A percentile compares a stretch with the other conserved stretches of the same genome.
Conservation (phyloP, 1,140 invertebrate species). For the Drosophila takahashii region DNA sequence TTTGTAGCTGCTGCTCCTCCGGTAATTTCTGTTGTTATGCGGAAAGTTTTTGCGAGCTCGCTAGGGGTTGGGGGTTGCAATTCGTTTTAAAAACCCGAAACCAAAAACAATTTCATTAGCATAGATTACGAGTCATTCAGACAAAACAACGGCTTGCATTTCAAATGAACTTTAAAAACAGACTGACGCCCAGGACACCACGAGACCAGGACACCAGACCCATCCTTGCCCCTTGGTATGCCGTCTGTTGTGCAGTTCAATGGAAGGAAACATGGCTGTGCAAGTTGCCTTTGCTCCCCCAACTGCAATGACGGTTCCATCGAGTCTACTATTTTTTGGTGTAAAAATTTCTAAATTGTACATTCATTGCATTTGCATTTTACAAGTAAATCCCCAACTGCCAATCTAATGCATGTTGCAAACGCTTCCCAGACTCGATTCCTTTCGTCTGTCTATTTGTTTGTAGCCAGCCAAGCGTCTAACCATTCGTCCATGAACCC, state of each 20-base stretch:
- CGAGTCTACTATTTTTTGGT: constrained; percentile 71
- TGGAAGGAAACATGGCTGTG: constrained; percentile 30
- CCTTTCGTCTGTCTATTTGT: constrained; percentile 62
- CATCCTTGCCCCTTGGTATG: not conserved
- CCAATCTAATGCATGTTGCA: constrained; percentile 82
- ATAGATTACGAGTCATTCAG: constrained; percentile 80
- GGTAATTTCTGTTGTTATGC: constrained; percentile 42
- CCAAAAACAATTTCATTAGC: constrained; percentile 80
- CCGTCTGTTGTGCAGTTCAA: constrained; percentile 40
- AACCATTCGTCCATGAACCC: constrained; percentile 72
- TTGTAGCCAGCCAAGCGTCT: constrained; percentile 78
- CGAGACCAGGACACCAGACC: constrained; percentile 8
- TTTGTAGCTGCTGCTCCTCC: constrained; percentile 17
- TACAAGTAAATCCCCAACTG: constrained; percentile 83
- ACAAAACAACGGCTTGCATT: constrained; percentile 74
- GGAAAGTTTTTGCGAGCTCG: constrained; percentile 38
- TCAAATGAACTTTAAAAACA: constrained; percentile 67
- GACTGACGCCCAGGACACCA: constrained; percentile 38
- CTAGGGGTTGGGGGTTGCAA: constrained; percentile 40
- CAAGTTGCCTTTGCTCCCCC: not conserved
- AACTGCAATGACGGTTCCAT: constrained; percentile 43
- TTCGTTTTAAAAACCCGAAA: constrained; percentile 67
- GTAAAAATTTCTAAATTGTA: constrained; percentile 83
- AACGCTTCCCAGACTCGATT: constrained; percentile 57
- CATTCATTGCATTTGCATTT: constrained; percentile 83